A percentile compares a stretch with the other conserved stretches of the same genome.
These are phyloP conservation scores for Dendrophyllia cribrosa DNA, from an alignment of 64 coral and sea anemone species.

Conservation along the genomic window DNA sequence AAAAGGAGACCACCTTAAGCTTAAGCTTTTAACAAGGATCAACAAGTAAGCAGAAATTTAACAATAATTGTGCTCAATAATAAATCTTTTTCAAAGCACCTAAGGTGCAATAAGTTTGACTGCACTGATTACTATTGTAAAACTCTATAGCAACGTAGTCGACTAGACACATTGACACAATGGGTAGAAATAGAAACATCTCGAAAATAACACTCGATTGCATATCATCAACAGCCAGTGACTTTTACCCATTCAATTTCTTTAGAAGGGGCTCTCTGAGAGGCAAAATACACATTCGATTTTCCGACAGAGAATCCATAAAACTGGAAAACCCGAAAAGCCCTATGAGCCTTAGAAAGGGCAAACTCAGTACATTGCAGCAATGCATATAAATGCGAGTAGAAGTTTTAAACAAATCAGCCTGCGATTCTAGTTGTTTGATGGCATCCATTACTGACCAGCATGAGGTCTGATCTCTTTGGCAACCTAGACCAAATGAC, in stretches of 20 bases:
- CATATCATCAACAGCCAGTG: constrained; percentile 15
- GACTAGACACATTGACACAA: too few species aligned
- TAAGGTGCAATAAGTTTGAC: not conserved
- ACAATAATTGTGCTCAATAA: not conserved
- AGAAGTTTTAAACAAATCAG: not conserved
- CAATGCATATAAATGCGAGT: constrained; percentile 10
- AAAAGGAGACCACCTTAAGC: not conserved
- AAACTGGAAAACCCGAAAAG: constrained; percentile 30
- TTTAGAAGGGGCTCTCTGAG: not conserved
- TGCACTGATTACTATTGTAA: too few species aligned
- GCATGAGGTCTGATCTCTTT: not conserved
- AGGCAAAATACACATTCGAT: not conserved
- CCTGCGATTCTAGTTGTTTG: not conserved
- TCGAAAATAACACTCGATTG: constrained; percentile 49
- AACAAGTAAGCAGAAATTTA: too few species aligned
- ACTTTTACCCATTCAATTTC: constrained; percentile 13
- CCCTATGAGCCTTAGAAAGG: constrained; percentile 22
- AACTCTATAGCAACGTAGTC: too few species aligned
- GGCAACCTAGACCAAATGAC: too few species aligned
- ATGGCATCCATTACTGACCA: not conserved
- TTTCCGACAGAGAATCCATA: constrained; percentile 17
- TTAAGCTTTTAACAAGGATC: not conserved
- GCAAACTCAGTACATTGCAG: constrained; percentile 4
- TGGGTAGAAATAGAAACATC: not conserved
- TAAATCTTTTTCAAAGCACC: not conserved